Evolutionary conservation across 2,888 invertebrate genomes (phyloP).

Genomic region (Chloroclystis v-ata): DNA sequence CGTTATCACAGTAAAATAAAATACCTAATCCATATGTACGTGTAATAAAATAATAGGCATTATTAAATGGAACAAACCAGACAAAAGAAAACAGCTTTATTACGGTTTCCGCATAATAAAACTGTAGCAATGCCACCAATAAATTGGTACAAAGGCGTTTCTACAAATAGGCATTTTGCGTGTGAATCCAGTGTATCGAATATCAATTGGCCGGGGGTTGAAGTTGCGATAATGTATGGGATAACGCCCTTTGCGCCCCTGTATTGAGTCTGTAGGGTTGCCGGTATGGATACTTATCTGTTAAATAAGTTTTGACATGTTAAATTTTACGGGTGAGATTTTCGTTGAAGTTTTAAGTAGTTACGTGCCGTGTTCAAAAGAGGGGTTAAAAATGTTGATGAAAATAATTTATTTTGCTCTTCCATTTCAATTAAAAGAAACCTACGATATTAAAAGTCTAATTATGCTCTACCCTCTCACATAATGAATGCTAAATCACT

Average conservation of each 20-base stretch:
- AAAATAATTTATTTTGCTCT: too few relatives aligned
- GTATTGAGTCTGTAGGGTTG: conserved; percentile 6
- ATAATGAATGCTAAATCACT: too few relatives aligned
- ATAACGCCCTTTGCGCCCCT: conserved; percentile 35
- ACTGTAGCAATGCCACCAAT: conserved; percentile 38
- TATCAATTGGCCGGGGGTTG: conserved; percentile 58
- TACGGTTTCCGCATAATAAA: conserved; percentile 56
- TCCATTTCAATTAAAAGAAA: too few relatives aligned
- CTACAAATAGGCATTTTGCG: conserved; percentile 66
- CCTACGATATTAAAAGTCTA: too few relatives aligned
- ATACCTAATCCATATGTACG: neutral
- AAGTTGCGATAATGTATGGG: conserved; percentile 44
- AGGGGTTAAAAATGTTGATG: too few relatives aligned
- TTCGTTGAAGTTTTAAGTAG: neutral
- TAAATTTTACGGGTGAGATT: conserved; percentile 6
- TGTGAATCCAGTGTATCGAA: conserved; percentile 73
- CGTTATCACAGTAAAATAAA: neutral
- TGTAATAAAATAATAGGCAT: conserved; percentile 1
- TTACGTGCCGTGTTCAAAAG: too few relatives aligned
- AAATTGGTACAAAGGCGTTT: conserved; percentile 58
- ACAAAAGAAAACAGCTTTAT: conserved; percentile 44
- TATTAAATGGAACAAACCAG: conserved; percentile 1
- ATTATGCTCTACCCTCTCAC: too few relatives aligned
- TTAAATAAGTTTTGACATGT: conserved; percentile 17
- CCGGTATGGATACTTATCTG: conserved; percentile 10